These are phyloP conservation scores for Eupleurogrammus muticus DNA, from an alignment of 2,797 vertebrate species.

Conservation along the genomic window DNA sequence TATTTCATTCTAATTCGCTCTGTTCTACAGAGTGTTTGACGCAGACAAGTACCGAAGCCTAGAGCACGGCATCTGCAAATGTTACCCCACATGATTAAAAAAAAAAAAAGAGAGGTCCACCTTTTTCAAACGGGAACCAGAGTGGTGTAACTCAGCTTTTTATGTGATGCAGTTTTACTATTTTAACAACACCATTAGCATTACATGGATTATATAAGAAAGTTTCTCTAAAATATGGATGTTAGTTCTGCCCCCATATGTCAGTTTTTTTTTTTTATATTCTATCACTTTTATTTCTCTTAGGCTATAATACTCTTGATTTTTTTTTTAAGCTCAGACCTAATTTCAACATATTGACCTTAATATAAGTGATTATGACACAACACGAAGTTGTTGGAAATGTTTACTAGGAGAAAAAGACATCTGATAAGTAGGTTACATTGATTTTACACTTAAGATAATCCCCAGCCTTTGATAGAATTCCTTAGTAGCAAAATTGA, in stretches of 20 bases:
- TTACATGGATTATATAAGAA: conserved; percentile 25
- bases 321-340: background rate
- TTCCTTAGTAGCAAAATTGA: conserved; percentile 48
- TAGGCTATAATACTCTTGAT: background rate
- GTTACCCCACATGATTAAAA: conserved; percentile 56
- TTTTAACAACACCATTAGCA: background rate
- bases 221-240: background rate
- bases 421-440: conserved; percentile 35
- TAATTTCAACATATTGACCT: background rate
- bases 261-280: background rate
- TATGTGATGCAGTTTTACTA: conserved; percentile 34
- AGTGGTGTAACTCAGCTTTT: conserved; percentile 42
- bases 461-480: conserved; percentile 43
- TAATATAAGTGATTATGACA: conserved; percentile 1
- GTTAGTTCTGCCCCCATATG: background rate
- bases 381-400: conserved; percentile 7
- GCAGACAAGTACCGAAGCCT: conserved; percentile 64
- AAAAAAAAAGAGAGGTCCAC: conserved; percentile 33
- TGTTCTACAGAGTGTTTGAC: conserved; percentile 74
- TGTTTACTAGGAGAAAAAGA: background rate
- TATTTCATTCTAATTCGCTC: conserved; percentile 82
- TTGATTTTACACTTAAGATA: conserved; percentile 61
- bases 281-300: background rate
- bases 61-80: conserved; percentile 51
- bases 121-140: conserved; percentile 35